Evolutionary conservation across 2,888 invertebrate species (phyloP).

Genomic region (Ophioninae sp.): DNA sequence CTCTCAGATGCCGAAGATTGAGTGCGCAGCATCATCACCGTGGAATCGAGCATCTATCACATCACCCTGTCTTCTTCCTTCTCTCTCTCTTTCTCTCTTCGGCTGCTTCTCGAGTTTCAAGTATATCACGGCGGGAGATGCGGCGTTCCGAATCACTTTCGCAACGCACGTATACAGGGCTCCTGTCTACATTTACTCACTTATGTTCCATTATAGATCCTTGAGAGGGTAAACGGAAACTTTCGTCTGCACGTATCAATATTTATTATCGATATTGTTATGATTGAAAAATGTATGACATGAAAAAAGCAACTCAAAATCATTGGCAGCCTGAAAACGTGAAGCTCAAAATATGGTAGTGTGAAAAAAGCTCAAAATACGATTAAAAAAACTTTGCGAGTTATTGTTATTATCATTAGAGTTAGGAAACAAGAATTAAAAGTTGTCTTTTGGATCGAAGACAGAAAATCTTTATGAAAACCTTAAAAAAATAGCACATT

Average conservation of each 20-base stretch:
- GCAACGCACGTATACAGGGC: slow-evolving; percentile 42
- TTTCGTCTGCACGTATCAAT: slow-evolving; percentile 6
- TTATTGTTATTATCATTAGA: background rate
- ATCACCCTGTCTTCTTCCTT: slow-evolving; percentile 18
- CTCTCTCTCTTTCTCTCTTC: slow-evolving; percentile 21
- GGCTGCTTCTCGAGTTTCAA: slow-evolving; percentile 22
- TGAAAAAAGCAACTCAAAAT: background rate
- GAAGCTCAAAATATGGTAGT: too few relatives aligned
- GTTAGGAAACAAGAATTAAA: background rate
- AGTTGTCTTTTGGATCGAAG: background rate
- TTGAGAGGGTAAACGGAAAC: slow-evolving; percentile 32
- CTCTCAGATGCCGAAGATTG: slow-evolving; percentile 26
- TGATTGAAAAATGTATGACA: background rate
- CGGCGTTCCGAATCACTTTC: slow-evolving; percentile 59
- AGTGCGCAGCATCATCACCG: slow-evolving; percentile 25
- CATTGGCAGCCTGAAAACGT: too few relatives aligned
- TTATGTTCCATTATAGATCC: slow-evolving; percentile 52
- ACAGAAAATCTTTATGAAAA: background rate
- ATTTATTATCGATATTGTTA: background rate
- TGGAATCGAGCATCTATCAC: slow-evolving; percentile 30
- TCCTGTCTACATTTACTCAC: slow-evolving; percentile 36
- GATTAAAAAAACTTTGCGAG: too few relatives aligned
- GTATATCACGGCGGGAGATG: slow-evolving; percentile 48
- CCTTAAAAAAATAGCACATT: background rate
- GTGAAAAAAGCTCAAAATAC: too few relatives aligned